Evolutionary conservation across 2,797 vertebrate species (phyloP).

Genomic region (Leuciscus waleckii): DNA sequence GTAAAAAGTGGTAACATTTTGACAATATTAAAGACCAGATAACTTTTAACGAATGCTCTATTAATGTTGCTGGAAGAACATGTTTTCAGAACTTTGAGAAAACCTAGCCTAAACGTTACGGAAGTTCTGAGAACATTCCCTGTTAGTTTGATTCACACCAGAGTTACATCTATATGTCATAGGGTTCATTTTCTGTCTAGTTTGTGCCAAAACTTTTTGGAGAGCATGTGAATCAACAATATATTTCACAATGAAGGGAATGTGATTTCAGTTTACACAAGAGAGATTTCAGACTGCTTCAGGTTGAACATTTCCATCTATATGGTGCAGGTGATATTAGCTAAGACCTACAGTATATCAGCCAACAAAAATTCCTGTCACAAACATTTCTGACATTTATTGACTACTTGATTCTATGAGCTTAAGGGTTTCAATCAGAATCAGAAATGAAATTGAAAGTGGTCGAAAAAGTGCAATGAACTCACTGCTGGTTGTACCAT

Average conservation of each 20-base stretch:
- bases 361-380: neutral
- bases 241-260: neutral
- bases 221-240: constrained; percentile 5
- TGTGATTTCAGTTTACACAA: neutral
- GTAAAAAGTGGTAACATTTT: no score
- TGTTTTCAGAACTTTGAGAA: neutral
- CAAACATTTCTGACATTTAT: neutral
- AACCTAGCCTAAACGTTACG: neutral
- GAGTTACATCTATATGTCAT: no score
- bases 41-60: neutral
- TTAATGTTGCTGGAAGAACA: neutral
- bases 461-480: neutral
- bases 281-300: neutral
- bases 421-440: neutral
- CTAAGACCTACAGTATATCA: neutral
- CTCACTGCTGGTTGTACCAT: neutral
- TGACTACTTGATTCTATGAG: neutral
- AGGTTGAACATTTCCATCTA: neutral
- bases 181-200: neutral
- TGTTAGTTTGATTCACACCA: neutral
- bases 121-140: neutral
- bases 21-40: no score
- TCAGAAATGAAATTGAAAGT: neutral
- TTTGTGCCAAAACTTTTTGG: neutral
- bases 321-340: neutral